Evolutionary conservation across 2,113 vertebrate species (phyloP).

Genomic region (Psophia crepitans): DNA sequence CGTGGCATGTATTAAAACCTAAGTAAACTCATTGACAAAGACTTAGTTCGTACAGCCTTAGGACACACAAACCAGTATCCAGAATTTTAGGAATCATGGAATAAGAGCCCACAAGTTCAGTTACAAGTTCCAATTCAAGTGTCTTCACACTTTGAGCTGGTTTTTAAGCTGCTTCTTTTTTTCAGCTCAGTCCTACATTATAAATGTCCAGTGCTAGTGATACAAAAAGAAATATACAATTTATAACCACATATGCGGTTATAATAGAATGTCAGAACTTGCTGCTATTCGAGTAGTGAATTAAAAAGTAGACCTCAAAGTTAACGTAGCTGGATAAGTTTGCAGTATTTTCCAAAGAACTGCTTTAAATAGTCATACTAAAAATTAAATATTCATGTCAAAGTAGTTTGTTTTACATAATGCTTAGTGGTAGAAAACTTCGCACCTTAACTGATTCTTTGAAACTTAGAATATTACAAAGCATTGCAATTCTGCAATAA

Average conservation of each 20-base stretch:
- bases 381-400: neutral
- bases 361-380: neutral
- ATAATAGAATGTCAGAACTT: neutral
- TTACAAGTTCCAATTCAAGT: neutral
- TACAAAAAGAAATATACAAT: neutral
- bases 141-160: neutral
- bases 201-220: neutral
- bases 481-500: neutral
- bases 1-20: neutral
- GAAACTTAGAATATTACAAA: neutral
- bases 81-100: neutral
- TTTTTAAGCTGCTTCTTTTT: neutral
- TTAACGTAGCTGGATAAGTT: neutral
- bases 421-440: neutral
- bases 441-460: neutral
- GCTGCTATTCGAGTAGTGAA: neutral
- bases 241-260: neutral
- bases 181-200: neutral
- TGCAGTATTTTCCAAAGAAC: neutral
- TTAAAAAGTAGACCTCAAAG: neutral
- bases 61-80: neutral
- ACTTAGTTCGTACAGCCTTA: neutral
- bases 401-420: neutral
- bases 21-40: neutral
- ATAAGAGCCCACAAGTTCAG: too few relatives aligned